Base-by-base conservation (phyloP, 2,113 vertebrate genomes). In the Lynx canadensis region DNA sequence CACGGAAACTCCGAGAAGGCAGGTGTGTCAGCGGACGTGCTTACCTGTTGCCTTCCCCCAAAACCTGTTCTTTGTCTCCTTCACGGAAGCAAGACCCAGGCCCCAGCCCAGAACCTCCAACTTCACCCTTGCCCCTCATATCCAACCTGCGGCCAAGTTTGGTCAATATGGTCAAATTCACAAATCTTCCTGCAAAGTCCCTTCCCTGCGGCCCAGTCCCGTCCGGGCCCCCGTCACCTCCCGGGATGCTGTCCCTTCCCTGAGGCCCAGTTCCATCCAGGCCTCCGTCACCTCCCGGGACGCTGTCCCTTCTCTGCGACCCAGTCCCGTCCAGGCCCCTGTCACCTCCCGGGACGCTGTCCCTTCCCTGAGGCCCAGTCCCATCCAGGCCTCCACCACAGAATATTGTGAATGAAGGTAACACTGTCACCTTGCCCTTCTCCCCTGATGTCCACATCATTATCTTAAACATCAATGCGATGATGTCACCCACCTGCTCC, bases 1-100 rank as follows among this genome's bases (percentile, higher is more conserved):
- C 21, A 7, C 2, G 60, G 71, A 27, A 21, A 18, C 50, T 5
- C 18, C 33, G 9, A 57, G n/a, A 55, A 38, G 18, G 27, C 69
- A 12, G 23, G 48, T 0, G 16, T 19, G 33, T 52, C 19, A 8
- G 0, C 13, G 3, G 50, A 31, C 2, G 1, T 5, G 21, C 2
- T 29, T 6, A 9, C 12, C 3, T 5, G 1, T 2, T 4, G 1
- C 6, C 66, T 21, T 48, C 41, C 27, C 15, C n/a, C 13, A 13
- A 52, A 65, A 48, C 19, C 41, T 16, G 25, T 0, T 48, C 33
- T 63, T 45, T 15, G n/a, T 68, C 25, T 29, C 19, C 16, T 33
- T 57, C 48, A 18, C 63, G 60, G 89, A 85, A 71, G 57, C 27
- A 87, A 55, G 7, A 19, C 4, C 36, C 13, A 31, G 33, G 66